These are phyloP conservation scores for Agriopis marginaria DNA, from an alignment of 2,888 invertebrate genomes.

Conservation along the genomic window DNA sequence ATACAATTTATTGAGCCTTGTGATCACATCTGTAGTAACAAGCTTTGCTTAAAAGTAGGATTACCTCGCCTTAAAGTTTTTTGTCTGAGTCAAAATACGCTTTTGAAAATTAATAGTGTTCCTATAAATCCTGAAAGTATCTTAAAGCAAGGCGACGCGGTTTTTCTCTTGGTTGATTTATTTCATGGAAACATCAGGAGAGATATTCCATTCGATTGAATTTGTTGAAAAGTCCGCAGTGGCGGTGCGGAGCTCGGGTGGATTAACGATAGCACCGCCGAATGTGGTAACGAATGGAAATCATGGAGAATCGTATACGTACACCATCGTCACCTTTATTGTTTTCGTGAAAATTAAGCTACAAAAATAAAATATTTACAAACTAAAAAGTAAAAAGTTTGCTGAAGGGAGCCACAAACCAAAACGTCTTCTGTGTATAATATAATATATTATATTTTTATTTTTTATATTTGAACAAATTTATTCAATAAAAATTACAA, in stretches of 20 bases:
- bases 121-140: constrained; percentile 8
- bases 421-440: no score
- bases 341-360: background rate
- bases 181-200: constrained; percentile 81
- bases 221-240: constrained; percentile 85
- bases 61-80: no score
- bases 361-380: no score
- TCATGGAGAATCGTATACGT: background rate
- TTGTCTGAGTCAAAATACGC: no score
- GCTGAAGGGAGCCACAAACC: no score
- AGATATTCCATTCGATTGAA: constrained; percentile 83
- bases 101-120: background rate
- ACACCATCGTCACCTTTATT: background rate
- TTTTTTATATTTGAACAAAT: no score
- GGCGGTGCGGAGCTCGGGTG: constrained; percentile 75
- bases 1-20: no score
- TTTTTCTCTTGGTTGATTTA: constrained; percentile 79
- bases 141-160: constrained; percentile 48
- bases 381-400: no score
- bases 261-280: constrained; percentile 74
- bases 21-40: no score
- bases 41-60: no score
- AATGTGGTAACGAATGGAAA: constrained; percentile 72
- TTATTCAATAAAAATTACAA: no score
- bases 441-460: no score